Percentiles rank a stretch among this genome's conserved stretches.
phyloP scores from a whole-genome alignment of 2,113 vertebrate species.

The Crypturellus undulatus region DNA sequence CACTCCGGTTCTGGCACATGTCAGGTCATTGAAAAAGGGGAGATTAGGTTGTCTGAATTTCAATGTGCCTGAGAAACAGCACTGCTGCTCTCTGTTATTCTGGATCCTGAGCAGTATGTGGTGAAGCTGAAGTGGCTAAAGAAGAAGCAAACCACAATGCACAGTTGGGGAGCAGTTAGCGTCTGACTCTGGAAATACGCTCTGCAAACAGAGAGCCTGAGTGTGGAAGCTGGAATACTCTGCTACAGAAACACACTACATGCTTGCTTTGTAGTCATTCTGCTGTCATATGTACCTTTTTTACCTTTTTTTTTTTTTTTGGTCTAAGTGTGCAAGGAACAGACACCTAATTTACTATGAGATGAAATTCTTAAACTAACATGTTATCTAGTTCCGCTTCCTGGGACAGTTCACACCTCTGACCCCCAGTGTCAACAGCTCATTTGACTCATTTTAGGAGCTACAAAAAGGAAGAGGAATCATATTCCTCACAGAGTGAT shows the following conservation, averaged over 20 bases:
- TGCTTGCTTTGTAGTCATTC: neutral
- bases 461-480: neutral
- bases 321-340: neutral
- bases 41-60: neutral
- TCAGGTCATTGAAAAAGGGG: neutral
- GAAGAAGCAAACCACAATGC: slow-evolving; percentile 23
- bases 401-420: neutral
- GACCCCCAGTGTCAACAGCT: neutral
- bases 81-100: neutral
- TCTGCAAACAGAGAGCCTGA: neutral
- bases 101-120: neutral
- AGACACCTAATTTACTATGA: slow-evolving; percentile 40
- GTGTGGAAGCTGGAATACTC: neutral
- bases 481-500: neutral
- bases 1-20: neutral
- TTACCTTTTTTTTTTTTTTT: neutral
- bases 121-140: slow-evolving; percentile 13
- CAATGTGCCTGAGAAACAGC: neutral
- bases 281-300: neutral
- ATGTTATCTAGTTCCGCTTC: slow-evolving; percentile 22
- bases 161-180: neutral
- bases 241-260: neutral
- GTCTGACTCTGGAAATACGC: slow-evolving; percentile 12
- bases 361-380: slow-evolving; percentile 59
- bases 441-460: neutral